Evolutionary conservation across 2,113 vertebrate species (phyloP).

Genomic region (Mustelus asterias): DNA sequence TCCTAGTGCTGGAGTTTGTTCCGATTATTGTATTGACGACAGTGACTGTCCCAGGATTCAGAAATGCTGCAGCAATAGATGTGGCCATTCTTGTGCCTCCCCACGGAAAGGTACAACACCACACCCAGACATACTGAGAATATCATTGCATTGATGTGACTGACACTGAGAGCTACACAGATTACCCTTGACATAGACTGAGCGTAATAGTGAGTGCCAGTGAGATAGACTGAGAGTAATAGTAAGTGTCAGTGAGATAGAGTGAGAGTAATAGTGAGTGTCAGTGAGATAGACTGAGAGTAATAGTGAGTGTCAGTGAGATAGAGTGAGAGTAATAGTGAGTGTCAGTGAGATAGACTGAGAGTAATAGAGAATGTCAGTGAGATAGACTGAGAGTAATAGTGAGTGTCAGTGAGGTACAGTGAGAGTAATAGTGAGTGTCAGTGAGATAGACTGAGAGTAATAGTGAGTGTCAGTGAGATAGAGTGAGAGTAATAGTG

Average conservation of each 20-base stretch:
- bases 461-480: neutral
- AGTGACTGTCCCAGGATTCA: slow-evolving; percentile 51
- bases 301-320: neutral
- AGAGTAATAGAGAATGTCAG: neutral
- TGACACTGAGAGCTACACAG: neutral
- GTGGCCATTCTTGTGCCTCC: slow-evolving; percentile 54
- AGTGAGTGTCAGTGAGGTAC: neutral
- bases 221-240: neutral
- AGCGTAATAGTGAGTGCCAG: neutral
- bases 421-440: no score
- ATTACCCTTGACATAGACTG: neutral
- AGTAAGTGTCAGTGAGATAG: no score
- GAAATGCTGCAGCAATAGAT: slow-evolving; percentile 64
- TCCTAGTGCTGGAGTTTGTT: slow-evolving; percentile 50
- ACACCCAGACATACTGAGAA: neutral
- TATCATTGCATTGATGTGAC: neutral
- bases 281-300: no score
- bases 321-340: neutral
- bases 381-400: neutral
- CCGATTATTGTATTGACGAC: slow-evolving; percentile 54
- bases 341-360: neutral
- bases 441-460: neutral
- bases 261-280: no score
- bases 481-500: neutral
- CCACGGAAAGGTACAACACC: slow-evolving; percentile 54